Evolutionary conservation across 2,888 invertebrate genomes (phyloP).

Genomic region (Aplocera efformata): DNA sequence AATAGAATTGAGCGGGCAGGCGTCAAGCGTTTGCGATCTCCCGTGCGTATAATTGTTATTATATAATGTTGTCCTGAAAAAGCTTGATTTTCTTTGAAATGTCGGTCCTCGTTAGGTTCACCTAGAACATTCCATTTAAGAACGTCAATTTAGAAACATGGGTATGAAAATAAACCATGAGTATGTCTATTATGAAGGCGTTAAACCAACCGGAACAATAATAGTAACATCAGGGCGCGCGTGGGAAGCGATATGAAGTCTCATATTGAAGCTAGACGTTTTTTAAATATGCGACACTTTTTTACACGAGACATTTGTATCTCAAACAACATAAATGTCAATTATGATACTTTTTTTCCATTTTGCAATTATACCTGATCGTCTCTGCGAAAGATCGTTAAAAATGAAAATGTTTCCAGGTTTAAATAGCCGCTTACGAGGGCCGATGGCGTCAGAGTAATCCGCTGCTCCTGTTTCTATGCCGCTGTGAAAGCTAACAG

Average conservation of each 20-base stretch:
- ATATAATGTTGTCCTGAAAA: constrained; percentile 12
- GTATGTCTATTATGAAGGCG: too few relatives aligned
- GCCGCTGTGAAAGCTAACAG: constrained; percentile 69
- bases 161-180: too few relatives aligned
- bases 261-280: too few relatives aligned
- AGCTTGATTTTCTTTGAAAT: constrained; percentile 32
- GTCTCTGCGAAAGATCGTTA: constrained; percentile 30
- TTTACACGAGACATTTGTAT: too few relatives aligned
- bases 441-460: constrained; percentile 52
- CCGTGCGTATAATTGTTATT: too few relatives aligned
- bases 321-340: too few relatives aligned
- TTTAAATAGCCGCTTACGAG: constrained; percentile 54
- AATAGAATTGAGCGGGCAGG: constrained; percentile 10
- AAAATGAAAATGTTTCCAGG: constrained; percentile 40
- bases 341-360: too few relatives aligned
- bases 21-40: too few relatives aligned
- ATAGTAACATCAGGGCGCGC: too few relatives aligned
- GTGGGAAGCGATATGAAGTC: too few relatives aligned
- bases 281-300: too few relatives aligned
- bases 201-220: too few relatives aligned
- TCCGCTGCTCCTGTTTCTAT: constrained; percentile 72
- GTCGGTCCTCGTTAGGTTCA: constrained; percentile 35
- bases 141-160: not conserved
- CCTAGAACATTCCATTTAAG: not conserved
- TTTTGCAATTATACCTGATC: constrained; percentile 17